Base-by-base conservation (phyloP, 2,888 invertebrate species). In the Rhopalosiphum nymphaeae region DNA sequence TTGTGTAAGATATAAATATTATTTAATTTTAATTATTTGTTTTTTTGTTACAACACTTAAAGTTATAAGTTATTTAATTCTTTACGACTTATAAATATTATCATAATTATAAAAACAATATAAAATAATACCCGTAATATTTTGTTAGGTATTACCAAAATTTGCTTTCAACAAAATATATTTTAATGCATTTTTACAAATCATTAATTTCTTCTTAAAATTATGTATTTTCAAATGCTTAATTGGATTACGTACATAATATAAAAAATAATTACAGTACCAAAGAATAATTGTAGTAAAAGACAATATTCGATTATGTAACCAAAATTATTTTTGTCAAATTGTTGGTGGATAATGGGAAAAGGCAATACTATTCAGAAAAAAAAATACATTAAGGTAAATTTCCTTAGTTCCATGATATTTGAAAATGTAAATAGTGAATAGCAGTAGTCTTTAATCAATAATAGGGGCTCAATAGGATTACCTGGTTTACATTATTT, bases 401-500 rank as follows among this genome's bases (percentile, higher is more conserved):
- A 61, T 26, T 56, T 25, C 56, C 53, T 36, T 57, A 5, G 49
- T n/a, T 67, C 36, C 3, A 36, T 49, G 36, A 36, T 67, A 67
- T 90, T 91, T 2, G 21, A 78, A 10, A 91, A 90, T 67, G 90
- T 90, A 25, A 90, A 90, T 67, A 49, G 67, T 91, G 53, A 49
- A 91, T 42, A 78, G 53, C 26, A 13, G 56, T 36, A 56, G 53
- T 91, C 9, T 84, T 91, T 84, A 91, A 91, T 91, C 86, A 57
- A 91, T 91, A 91, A 57, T 46, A 25, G 57, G 4, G 36, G 61
- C 87, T 61, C 61, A 57, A 91, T 91, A 61, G 87, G 36, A 92
- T 87, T 92, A 87, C 61, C 86, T 91, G 56, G 85, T n/a, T 61
- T 86, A 86, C 53, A 85, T 86, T 57, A 85, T 56, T 91, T 91